Base-by-base conservation (phyloP, 2,888 invertebrate genomes). In the Limnephilus lunatus region DNA sequence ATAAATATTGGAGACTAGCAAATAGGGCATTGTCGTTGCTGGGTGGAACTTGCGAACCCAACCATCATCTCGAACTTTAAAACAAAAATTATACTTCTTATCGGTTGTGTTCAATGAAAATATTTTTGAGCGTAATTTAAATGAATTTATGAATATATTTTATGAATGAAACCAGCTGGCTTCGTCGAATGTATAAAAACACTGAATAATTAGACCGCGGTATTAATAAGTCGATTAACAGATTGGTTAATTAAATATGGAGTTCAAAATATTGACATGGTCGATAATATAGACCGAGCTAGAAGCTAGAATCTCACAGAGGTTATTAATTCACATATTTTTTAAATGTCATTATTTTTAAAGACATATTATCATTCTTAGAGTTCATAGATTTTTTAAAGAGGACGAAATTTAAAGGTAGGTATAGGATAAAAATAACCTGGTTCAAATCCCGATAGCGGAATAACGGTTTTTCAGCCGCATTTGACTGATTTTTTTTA, bases 1-100 rank as follows among this genome's bases (percentile, higher is more conserved):
- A 39, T 85, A 85, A 88, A 86, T 35, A 83, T 83, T 32, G 83
- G 32, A 83, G 31, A 83, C 83, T 39, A 25, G 35, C 32, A 39
- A 83, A 32, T 32, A 25, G 83, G 32, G 68, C 68, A 68, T 68
- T 68, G 39, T 83, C 83, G 83, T 83, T 35, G 83, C 83, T 19
- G 83, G 83, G 83, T 83, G 83, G 19, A 32, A 83, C 39, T 83
- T 83, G 35, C 25, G 32, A 15, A 35, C 35, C 83, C 35, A 25
- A 68, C 68, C 25, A 68, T 7, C 5, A 68, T 7, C n/a, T 68
- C 68, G 7, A 68, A 68, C 9, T 68, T 68, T 48, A 48, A 2
- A 48, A 68, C 7, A 9, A 9, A 68, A 68, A 68, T 53, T 19
- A 25, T n/a, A 25, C 19, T 68, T 25, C 25, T 68, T 68, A 68